Conservation (phyloP, 1,140 invertebrate genomes). For the Conopomorpha cramerella region DNA sequence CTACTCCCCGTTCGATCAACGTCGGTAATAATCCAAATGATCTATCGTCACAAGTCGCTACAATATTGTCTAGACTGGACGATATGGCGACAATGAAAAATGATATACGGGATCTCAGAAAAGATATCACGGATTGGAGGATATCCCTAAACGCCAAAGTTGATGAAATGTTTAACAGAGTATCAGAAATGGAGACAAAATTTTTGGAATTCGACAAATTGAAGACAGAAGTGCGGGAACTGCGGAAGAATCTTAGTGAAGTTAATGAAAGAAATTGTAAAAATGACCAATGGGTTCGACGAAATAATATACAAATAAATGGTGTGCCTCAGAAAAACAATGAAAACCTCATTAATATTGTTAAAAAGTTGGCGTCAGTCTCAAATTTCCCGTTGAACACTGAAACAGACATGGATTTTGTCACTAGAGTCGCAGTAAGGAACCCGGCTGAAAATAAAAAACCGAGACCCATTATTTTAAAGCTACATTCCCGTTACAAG, state of each 20-base stretch:
- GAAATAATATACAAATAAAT: background rate
- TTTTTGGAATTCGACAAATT: background rate
- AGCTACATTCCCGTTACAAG: background rate
- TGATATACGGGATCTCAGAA: background rate
- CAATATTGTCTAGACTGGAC: background rate
- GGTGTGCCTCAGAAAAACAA: background rate
- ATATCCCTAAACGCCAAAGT: background rate
- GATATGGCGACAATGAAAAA: background rate
- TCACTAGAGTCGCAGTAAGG: background rate
- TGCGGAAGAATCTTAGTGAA: background rate
- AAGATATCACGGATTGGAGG: background rate
- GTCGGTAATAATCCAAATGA: background rate
- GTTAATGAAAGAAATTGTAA: background rate
- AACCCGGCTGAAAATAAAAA: background rate
- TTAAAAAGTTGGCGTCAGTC: background rate
- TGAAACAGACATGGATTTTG: background rate
- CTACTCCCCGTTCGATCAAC: background rate
- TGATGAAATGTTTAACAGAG: background rate
- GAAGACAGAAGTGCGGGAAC: background rate
- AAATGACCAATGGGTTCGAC: background rate
- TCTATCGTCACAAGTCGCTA: background rate
- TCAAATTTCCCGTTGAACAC: background rate
- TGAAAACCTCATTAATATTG: background rate
- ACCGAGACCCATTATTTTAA: background rate
- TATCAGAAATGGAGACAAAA: background rate